Evolutionary conservation across 53 echinoderm and acorn worm genomes (phyloP).

Genomic region (Holothuria leucospilota): DNA sequence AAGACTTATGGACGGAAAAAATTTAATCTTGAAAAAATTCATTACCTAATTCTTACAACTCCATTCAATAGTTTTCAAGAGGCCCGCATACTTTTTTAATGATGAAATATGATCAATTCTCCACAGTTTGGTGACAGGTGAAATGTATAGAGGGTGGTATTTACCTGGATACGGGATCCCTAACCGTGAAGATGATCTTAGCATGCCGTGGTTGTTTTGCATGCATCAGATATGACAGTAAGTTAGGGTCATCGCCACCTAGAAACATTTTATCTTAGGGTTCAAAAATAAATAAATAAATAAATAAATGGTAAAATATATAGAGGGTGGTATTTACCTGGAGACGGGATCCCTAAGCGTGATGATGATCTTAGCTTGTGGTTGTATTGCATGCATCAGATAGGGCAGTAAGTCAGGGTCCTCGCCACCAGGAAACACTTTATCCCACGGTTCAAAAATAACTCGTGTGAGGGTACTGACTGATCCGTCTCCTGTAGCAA

Average conservation of each 20-base stretch:
- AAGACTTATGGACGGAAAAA: too few species aligned
- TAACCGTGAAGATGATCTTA: constrained; percentile 6
- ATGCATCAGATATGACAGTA: constrained; percentile 1
- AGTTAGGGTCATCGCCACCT: background rate
- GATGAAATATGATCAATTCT: too few species aligned
- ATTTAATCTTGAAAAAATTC: too few species aligned
- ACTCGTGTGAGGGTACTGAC: background rate
- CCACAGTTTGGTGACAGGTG: too few species aligned
- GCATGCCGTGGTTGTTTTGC: constrained; percentile 6
- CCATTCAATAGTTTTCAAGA: too few species aligned
- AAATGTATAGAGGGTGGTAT: background rate
- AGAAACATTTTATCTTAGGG: background rate
- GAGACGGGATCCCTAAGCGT: background rate
- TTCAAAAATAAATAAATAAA: background rate
- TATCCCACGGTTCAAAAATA: background rate
- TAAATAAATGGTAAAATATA: too few species aligned
- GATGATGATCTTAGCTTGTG: constrained; percentile 18
- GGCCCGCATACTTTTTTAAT: too few species aligned
- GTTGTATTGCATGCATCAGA: background rate
- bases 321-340: background rate
- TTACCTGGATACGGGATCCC: constrained; percentile 1
- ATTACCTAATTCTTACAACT: too few species aligned
- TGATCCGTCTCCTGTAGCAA: background rate
- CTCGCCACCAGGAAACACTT: background rate
- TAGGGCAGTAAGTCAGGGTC: constrained; percentile 11